Percentiles rank a stretch among this genome's conserved stretches.
Conservation (phyloP, 2,888 invertebrate species). For the Calameuta pallipes region DNA sequence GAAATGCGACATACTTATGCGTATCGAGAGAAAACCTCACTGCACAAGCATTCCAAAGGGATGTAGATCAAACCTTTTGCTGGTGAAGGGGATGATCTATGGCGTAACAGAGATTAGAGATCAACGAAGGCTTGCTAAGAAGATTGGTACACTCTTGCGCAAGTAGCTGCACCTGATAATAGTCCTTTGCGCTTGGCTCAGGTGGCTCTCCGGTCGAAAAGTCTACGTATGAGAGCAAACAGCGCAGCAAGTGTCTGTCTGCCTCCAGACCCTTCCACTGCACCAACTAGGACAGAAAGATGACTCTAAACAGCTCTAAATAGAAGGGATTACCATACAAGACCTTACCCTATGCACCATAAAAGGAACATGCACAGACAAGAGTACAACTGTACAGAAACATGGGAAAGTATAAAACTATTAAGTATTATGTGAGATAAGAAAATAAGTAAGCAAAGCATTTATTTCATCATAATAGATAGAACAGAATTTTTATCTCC, state of each 20-base stretch:
- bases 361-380: background rate
- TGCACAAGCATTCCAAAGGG: background rate
- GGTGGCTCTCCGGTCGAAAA: slow-evolving; percentile 77
- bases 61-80: slow-evolving; percentile 72
- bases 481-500: background rate
- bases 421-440: background rate
- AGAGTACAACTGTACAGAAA: background rate
- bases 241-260: slow-evolving; percentile 95
- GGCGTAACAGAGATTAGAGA: slow-evolving; percentile 89
- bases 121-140: slow-evolving; percentile 86
- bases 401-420: background rate
- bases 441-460: background rate
- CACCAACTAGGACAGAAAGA: slow-evolving; percentile 77
- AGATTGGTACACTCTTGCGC: slow-evolving; percentile 82
- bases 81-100: slow-evolving; percentile 84
- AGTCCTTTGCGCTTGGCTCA: slow-evolving; percentile 68
- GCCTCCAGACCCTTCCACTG: slow-evolving; percentile 94
- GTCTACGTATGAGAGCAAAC: slow-evolving; percentile 90
- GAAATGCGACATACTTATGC: background rate
- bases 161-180: slow-evolving; percentile 78
- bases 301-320: slow-evolving; percentile 32
- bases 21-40: background rate
- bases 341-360: background rate
- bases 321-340: background rate
- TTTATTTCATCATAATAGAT: background rate